Evolutionary conservation across 2,113 vertebrate genomes (phyloP).

Genomic region (Tupaia chinensis): DNA sequence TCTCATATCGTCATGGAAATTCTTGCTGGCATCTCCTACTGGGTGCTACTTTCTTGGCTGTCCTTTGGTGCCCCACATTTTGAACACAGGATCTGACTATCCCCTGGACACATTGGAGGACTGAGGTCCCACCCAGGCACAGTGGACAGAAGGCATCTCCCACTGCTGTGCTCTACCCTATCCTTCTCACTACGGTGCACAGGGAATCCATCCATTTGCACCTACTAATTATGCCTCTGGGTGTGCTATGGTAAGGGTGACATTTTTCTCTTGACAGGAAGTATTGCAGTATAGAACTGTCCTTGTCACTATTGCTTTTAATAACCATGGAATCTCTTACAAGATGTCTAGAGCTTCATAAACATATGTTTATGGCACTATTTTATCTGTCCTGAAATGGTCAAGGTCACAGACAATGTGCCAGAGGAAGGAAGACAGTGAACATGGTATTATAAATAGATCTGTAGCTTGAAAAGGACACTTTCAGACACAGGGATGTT

Average conservation of each 20-base stretch:
- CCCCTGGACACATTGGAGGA: background rate
- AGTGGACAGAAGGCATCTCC: background rate
- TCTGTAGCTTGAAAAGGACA: conserved; percentile 30
- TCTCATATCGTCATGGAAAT: background rate
- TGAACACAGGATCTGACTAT: background rate
- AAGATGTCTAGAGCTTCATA: conserved; percentile 43
- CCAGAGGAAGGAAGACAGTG: conserved; percentile 63
- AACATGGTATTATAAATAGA: conserved; percentile 68
- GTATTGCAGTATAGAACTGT: background rate
- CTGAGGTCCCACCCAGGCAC: no score
- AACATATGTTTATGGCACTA: conserved; percentile 50
- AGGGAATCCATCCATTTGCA: background rate
- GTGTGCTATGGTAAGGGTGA: conserved; percentile 30
- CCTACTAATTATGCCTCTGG: conserved; percentile 50
- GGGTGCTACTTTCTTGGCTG: background rate
- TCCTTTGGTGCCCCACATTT: background rate
- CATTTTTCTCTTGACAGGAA: conserved; percentile 51
- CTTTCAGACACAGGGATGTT: background rate
- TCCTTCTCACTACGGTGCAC: background rate
- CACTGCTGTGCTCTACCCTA: background rate
- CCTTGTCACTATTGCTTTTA: conserved; percentile 60
- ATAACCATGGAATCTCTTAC: conserved; percentile 36
- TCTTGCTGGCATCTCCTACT: background rate
- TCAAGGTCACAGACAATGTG: conserved; percentile 62
- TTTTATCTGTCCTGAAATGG: conserved; percentile 25